Base-by-base conservation (phyloP, 1,140 invertebrate genomes). In the Drosophila guanche region DNA sequence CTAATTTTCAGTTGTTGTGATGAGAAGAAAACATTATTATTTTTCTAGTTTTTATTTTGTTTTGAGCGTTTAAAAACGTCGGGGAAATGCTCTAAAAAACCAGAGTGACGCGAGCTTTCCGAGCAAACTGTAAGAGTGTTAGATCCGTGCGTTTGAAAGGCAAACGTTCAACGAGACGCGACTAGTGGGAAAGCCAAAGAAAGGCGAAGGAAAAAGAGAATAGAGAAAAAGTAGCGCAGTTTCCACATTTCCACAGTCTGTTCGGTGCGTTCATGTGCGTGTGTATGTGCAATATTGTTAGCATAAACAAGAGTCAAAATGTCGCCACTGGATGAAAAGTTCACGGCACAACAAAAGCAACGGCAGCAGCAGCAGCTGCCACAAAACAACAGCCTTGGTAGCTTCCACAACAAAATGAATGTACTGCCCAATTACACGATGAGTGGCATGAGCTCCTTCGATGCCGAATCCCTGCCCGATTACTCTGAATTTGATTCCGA, bases 401-500 rank as follows among this genome's bases (percentile, higher is more conserved):
- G 68, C 65, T 84, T 65, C 61, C 73, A 79, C 61, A 90, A 70
- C 63, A 79, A 81, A 75, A 66, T 85, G 76, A 89, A 80, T 58
- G 72, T 79, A 52, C 62, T 70, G 70, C 79, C 76, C 56, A 73
- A 90, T 77, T 90, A 86, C 61, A 69, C 92, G 33, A 70, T 92
- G 54, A 92, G 92, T 60, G 92, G 92, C 70, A 93, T 92, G 83
- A 93, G 92, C 85, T 93, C 83, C 85, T 91, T 90, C 67, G 89
- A 93, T 86, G 92, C 92, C 59, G 93, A 93, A 78, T 93, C 93
- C 10, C 72, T 93, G 47, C 92, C 92, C 20, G 93, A 93, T 90
- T 93, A 92, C 74, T 93, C 92, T 90, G 93, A 93, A 92, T 93
- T 93, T 85, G 93, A 93, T 91, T 92, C 92, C 43, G 92, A 92